Base-by-base conservation (phyloP, 2,113 vertebrate genomes). In the Carettochelys insculpta region DNA sequence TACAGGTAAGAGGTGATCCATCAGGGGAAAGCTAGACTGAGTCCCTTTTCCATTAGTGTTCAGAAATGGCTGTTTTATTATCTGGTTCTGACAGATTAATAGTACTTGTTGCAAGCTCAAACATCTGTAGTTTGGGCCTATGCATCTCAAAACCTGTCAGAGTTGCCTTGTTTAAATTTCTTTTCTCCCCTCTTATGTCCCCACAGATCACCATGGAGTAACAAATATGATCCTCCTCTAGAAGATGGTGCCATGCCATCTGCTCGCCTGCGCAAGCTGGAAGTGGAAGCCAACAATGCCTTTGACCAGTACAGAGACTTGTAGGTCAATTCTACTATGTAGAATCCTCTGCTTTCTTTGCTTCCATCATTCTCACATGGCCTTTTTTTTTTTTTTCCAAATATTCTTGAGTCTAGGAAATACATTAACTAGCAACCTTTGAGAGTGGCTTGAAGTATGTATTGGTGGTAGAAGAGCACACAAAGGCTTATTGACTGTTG, bases 221-320 rank as follows among this genome's bases (percentile, higher is more conserved):
- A 99, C 98, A 99, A 99, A 92, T 99, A 99, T 4, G 99, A 99
- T 86, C 99, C 99, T 56, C 99, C 99, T 52, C 98, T 99, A 96
- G 99, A 99, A 96, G 99, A 99, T 17, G 99, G 99, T 83, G 99
- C 99, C 90, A 99, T 99, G 99, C 99, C 99, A 47, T 99, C 99
- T 19, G 98, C 98, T 90, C 99, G 99, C 77, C 98, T 99, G 97
- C 98, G 99, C 80, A 99, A 99, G 97, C 98, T 99, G 71, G 99
- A 99, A 97, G 98, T 99, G 85, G 99, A 99, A 97, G 99, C 99
- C 96, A 99, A 99, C 97, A 99, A 99, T 56, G 99, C 99, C 97
- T 99, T 99, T 16, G 99, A 99, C 98, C 99, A 99, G 98, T 99
- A 99, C 98, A 98, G 99, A 98, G 99, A 99, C 97, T 98, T 99